A percentile compares a stretch with the other conserved stretches of the same genome.
Evolutionary conservation across 2,113 vertebrate species (phyloP).

Genomic region (Festucalex cinctus): DNA sequence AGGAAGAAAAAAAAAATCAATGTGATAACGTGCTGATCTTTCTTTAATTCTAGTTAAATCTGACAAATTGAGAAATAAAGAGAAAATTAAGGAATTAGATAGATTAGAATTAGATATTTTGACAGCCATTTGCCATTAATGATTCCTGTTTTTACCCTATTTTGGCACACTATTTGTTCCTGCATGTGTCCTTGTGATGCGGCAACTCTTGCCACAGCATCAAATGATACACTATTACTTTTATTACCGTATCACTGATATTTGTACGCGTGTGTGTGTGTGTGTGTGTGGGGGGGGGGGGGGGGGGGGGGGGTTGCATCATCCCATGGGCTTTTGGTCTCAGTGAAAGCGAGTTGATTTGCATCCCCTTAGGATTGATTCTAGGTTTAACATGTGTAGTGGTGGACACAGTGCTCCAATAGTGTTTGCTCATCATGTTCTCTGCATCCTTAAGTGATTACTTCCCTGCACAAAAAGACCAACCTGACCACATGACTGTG

Average conservation of each 20-base stretch:
- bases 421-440: conserved; percentile 53
- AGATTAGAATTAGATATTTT: not conserved
- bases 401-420: conserved; percentile 22
- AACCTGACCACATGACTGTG: conserved; percentile 17
- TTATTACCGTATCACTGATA: not conserved
- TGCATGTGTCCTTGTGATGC: conserved; percentile 26
- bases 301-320: too few relatives aligned
- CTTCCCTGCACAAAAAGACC: conserved; percentile 18
- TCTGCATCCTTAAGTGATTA: conserved; percentile 57
- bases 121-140: conserved; percentile 9
- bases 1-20: too few relatives aligned
- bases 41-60: not conserved
- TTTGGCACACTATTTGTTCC: conserved; percentile 26
- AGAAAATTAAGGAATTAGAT: too few relatives aligned
- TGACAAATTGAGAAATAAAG: not conserved
- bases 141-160: conserved; percentile 9
- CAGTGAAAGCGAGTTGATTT: conserved; percentile 41
- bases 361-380: conserved; percentile 37
- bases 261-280: conserved; percentile 34
- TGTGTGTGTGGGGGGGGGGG: conserved; percentile 52
- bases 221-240: conserved; percentile 22
- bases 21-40: not conserved
- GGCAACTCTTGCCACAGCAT: conserved; percentile 12
- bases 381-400: conserved; percentile 24
- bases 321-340: conserved; percentile 24